Base-by-base conservation (phyloP, 2,797 vertebrate genomes). In the Neopelma chrysocephalum region DNA sequence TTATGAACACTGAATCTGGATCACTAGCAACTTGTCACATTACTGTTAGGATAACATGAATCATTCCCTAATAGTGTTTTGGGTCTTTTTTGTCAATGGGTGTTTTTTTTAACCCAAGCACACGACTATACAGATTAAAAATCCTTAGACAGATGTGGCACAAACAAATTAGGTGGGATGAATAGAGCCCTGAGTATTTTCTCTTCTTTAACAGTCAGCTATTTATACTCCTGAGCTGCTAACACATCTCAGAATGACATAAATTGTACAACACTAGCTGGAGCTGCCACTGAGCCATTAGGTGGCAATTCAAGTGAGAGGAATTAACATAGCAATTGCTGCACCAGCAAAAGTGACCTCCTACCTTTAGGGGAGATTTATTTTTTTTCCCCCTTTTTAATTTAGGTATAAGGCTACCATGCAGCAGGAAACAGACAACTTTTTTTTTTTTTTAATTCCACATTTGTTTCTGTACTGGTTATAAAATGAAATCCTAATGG, bases 21-120 rank as follows among this genome's bases (percentile, higher is more conserved):
- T 87, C 70, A 84, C 71, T 69, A 87, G 45, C 73, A 88, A 31
- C n/a, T 84, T 89, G 54, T 87, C 57, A 40, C 75, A 43, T 90
- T 89, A 54, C 20, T 50, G n/a, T 31, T 72, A 45, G 21, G 20
- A 61, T 76, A 78, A 84, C 43, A 77, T 82, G 66, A 94, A 69
- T 82, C 62, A 40, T 69, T n/a, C 27, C 42, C 32, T 50, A 32
- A 18, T 86, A 87, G 27, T n/a, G 10, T 70, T 80, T 61, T 32
- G n/a, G 2, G 4, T 12, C 11, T 21, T 32, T 64, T 82, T 69
- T 64, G 5, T 19, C 12, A 1, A 8, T 3, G 5, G 3, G 1
- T 29, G 19, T 3, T 1, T 11, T 53, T 77, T 91, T 75, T n/a
- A 81, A 75, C 20, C 3, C 7, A 65, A 89, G 32, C 25, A 53